Percentiles rank a stretch among this genome's conserved stretches.
phyloP scores from a whole-genome alignment of 2,797 vertebrate species.

The Brachymystax lenok region DNA sequence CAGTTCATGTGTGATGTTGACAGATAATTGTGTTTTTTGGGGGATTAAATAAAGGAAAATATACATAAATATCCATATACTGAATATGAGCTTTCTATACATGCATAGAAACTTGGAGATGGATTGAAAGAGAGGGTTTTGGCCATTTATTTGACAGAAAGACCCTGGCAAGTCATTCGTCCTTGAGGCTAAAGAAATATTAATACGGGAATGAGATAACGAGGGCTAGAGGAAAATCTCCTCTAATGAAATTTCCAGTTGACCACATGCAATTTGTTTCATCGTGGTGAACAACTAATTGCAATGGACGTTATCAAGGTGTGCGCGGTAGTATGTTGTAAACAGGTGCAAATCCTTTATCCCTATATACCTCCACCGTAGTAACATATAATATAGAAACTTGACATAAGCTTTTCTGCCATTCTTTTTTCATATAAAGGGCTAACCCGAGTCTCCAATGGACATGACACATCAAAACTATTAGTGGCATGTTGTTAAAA shows the following conservation, averaged over 20 bases:
- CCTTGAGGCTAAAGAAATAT: slow-evolving; percentile 83
- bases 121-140: slow-evolving; percentile 57
- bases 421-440: slow-evolving; percentile 26
- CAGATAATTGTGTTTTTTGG: slow-evolving; percentile 62
- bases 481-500: background rate
- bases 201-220: slow-evolving; percentile 80
- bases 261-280: slow-evolving; percentile 89
- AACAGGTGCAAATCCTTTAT: slow-evolving; percentile 81
- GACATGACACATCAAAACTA: slow-evolving; percentile 25
- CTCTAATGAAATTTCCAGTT: slow-evolving; percentile 89
- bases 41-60: slow-evolving; percentile 46
- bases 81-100: slow-evolving; percentile 32
- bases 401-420: slow-evolving; percentile 63
- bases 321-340: slow-evolving; percentile 80
- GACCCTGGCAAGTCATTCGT: slow-evolving; percentile 76
- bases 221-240: slow-evolving; percentile 80
- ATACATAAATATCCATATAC: slow-evolving; percentile 56
- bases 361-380: slow-evolving; percentile 58
- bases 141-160: slow-evolving; percentile 66
- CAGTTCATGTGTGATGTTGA: slow-evolving; percentile 60
- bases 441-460: slow-evolving; percentile 23
- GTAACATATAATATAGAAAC: slow-evolving; percentile 72
- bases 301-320: slow-evolving; percentile 82
- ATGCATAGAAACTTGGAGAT: slow-evolving; percentile 47
- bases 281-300: slow-evolving; percentile 83